Base-by-base conservation (phyloP, 2,797 vertebrate genomes). In the Brotula barbata region DNA sequence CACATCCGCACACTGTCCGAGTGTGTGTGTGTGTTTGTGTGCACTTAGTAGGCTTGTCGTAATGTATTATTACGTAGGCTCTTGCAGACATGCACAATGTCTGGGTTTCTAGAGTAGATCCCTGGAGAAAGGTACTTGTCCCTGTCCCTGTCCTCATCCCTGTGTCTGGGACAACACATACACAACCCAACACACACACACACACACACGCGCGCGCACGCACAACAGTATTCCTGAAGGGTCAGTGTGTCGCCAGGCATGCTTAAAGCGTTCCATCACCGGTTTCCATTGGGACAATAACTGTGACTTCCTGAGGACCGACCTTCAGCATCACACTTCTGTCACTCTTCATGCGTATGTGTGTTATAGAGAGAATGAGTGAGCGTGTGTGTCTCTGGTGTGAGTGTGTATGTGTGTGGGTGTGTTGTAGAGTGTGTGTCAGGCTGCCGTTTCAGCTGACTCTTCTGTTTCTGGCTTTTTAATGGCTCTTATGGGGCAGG, bases 401-500 rank as follows among this genome's bases (percentile, higher is more conserved):
- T 65, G 68, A 33, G 45, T 57, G 56, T 70, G 47, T 67, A 15
- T 64, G 60, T 68, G 73, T 75, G 77, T 58, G 77, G 21, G 80
- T 52, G 81, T 75, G 70, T 73, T 50, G 68, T 44, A 65, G 60
- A 68, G 71, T 74, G 80, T 83, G 86, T 86, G 81, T 86, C 79
- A 77, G 84, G 73, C 78, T 76, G 74, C 81, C 51, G 54, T 87
- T 88, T 88, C 80, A 87, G 87, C 87, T 89, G 87, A 89, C 88
- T 83, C 87, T 48, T 87, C 83, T 83, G 85, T 89, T 89, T 88
- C 82, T 77, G 83, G 70, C 83, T 85, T 87, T 87, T 87, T 88
- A 90, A 88, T 85, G 85, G 84, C 87, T 88, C 88, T 89, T 88
- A 88, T 84, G 89, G 88, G 85, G 87, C 86, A 84, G 82, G 85